Evolutionary conservation across 2,113 vertebrate species (phyloP).

Genomic region (Furnarius figulus): DNA sequence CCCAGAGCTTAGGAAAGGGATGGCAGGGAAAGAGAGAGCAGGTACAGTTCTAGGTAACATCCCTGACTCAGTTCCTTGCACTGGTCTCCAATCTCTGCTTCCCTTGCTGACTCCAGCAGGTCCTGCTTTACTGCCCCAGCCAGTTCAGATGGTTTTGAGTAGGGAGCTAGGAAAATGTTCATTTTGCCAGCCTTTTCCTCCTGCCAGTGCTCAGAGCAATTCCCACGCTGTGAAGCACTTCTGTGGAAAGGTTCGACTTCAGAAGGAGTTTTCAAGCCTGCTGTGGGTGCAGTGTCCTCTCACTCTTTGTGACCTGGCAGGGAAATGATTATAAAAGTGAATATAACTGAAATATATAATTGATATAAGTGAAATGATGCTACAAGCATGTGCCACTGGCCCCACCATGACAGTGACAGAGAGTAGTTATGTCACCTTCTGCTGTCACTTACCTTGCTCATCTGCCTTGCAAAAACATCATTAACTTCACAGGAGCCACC

Average conservation of each 20-base stretch:
- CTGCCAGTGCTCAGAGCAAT: constrained; percentile 1
- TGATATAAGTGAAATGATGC: background rate
- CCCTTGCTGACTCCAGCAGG: constrained; percentile 1
- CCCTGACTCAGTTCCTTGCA: background rate
- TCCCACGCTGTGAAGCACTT: background rate
- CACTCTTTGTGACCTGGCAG: background rate
- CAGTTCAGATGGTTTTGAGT: constrained; percentile 12
- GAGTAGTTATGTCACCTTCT: background rate
- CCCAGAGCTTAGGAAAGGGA: background rate
- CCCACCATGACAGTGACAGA: background rate
- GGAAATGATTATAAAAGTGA: background rate
- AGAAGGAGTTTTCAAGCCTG: background rate
- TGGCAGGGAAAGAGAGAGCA: background rate
- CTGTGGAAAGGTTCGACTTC: background rate
- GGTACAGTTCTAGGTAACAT: background rate
- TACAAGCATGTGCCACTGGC: background rate
- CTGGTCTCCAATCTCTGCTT: background rate
- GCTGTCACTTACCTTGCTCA: background rate
- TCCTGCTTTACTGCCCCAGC: constrained; percentile 46
- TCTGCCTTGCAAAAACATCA: background rate
- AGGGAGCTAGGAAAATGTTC: constrained; percentile 25
- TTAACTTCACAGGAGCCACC: background rate
- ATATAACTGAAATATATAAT: background rate
- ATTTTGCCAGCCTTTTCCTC: background rate
- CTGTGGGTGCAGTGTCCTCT: background rate